Percentiles rank a stretch among this genome's conserved stretches.
phyloP scores from a whole-genome alignment of 1,140 invertebrate genomes.

The Drosophila orena region DNA sequence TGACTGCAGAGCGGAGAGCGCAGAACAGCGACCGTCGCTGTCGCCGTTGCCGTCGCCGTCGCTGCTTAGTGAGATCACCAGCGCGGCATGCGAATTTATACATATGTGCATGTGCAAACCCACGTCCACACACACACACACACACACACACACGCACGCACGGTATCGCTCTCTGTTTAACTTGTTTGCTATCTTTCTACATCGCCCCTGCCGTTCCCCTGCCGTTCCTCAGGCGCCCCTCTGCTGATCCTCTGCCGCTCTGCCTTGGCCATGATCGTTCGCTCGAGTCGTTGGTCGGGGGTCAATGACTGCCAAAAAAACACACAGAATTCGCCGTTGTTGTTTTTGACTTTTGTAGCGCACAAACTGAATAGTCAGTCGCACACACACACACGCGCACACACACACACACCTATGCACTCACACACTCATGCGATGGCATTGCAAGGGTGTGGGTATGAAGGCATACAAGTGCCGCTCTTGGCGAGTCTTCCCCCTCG shows the following conservation, averaged over 20 bases:
- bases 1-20: constrained; percentile 1
- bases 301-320: constrained; percentile 79
- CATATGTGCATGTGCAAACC: too few species aligned
- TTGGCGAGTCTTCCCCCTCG: constrained; percentile 25
- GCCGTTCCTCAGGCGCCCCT: constrained; percentile 5
- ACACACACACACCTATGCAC: constrained; percentile 33
- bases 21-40: neutral
- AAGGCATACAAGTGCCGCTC: constrained; percentile 72
- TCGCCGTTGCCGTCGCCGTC: too few species aligned
- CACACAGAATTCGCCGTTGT: constrained; percentile 30
- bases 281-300: constrained; percentile 58
- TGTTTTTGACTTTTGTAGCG: constrained; percentile 50
- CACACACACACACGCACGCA: neutral
- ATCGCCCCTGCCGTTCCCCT: constrained; percentile 30
- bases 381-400: too few species aligned
- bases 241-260: constrained; percentile 3
- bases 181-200: constrained; percentile 82
- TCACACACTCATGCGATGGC: constrained; percentile 20
- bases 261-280: constrained; percentile 60
- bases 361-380: constrained; percentile 72
- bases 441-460: constrained; percentile 1
- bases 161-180: constrained; percentile 75
- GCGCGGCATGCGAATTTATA: constrained; percentile 7
- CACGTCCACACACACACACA: too few species aligned
- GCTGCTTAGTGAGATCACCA: constrained; percentile 32